Base-by-base conservation (phyloP, 2,797 vertebrate genomes). In the Adelosebastes latens region DNA sequence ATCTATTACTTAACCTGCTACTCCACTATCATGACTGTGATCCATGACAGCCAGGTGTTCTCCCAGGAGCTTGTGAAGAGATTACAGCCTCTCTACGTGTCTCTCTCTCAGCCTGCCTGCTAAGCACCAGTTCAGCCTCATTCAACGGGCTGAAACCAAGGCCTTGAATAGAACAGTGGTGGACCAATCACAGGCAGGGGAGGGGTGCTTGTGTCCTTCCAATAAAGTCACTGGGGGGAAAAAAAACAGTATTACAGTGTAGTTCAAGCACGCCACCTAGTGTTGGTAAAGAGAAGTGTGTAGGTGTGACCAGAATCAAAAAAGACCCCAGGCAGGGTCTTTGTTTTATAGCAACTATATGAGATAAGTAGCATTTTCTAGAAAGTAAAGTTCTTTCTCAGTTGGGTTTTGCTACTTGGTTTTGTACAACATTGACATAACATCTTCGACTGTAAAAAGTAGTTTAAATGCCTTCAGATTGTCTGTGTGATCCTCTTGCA, bases 111-210 rank as follows among this genome's bases (percentile, higher is more conserved):
- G 39, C 27, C 66, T 39, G 67, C 76, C 39, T 42, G 39, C 13
- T 87, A 79, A 86, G 75, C 84, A 80, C 75, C 56, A 58, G 72
- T 62, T 71, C 83, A 65, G 74, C 83, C 74, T 83, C 78, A 55
- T 79, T 84, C 81, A 87, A 49, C 1, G 64, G 64, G 76, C 75
- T 92, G 81, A 84, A 73, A 84, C 69, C 25, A 32, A 75, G 80
- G 82, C 82, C 79, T 72, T 72, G 73, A 90, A 90, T 81, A 87
- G 85, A 92, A 77, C 78, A 65, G 68, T 13, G 42, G 70, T 31
- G 36, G 84, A 86, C 90, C 92, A 93, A 94, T 94, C 86, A 78
- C 75, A 90, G 75, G 32, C 64, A 64, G 88, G 92, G 91, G 90
- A 87, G 91, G 85, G 82, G 82, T 55, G 74, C 77, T n/a, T 49